A percentile compares a stretch with the other conserved stretches of the same genome.
Conservation (phyloP, 2,797 vertebrate species). For the Fistularia commersonii region DNA sequence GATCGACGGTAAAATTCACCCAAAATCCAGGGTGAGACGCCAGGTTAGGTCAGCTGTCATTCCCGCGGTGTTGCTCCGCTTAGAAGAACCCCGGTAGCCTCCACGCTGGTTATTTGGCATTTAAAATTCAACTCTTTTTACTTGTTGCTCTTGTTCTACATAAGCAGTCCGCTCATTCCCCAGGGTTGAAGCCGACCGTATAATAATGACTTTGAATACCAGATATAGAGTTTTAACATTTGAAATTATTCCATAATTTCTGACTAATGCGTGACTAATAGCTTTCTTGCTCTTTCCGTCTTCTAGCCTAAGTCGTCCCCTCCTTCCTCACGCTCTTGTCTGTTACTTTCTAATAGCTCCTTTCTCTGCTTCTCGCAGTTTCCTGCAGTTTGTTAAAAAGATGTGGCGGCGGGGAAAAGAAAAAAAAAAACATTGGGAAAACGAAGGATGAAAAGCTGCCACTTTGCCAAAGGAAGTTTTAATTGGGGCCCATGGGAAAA, state of each 20-base stretch:
- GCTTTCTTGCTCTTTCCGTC: conserved; percentile 63
- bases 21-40: too few species aligned
- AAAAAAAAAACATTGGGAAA: conserved; percentile 25
- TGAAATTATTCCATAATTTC: conserved; percentile 73
- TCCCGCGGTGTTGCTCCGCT: not conserved
- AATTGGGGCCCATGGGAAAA: conserved; percentile 75
- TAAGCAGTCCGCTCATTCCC: conserved; percentile 46
- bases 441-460: conserved; percentile 60
- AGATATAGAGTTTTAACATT: conserved; percentile 73
- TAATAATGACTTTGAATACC: conserved; percentile 60
- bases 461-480: conserved; percentile 75
- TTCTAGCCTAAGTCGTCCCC: conserved; percentile 33
- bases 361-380: conserved; percentile 41
- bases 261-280: conserved; percentile 75
- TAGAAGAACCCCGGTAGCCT: conserved; percentile 9
- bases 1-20: too few species aligned
- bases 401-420: conserved; percentile 29
- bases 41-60: too few species aligned
- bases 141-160: conserved; percentile 20
- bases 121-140: conserved; percentile 25
- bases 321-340: conserved; percentile 39
- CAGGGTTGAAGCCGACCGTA: conserved; percentile 56
- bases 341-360: conserved; percentile 60
- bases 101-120: conserved; percentile 20
- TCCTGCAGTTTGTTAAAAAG: conserved; percentile 56